Evolutionary conservation across 1,140 invertebrate genomes (phyloP).

Genomic region (Platyscapa corneri): DNA sequence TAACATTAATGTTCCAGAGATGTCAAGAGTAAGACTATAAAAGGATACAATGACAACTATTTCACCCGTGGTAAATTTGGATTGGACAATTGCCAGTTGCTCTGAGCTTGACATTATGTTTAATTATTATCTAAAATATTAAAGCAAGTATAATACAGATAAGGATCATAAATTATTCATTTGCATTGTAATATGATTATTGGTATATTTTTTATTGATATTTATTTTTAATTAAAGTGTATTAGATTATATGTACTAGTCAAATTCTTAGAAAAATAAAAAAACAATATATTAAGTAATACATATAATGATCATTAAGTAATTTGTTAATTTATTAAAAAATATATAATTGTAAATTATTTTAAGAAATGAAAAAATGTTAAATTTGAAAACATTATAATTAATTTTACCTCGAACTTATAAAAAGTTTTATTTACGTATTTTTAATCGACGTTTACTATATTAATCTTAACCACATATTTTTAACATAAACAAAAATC

Average conservation of each 20-base stretch:
- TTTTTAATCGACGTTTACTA: neutral
- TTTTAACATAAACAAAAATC: slow-evolving; percentile 13
- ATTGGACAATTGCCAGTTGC: slow-evolving; percentile 73
- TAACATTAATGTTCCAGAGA: neutral
- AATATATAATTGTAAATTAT: neutral
- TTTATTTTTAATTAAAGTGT: too few species aligned
- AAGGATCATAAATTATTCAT: neutral
- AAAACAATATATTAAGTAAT: too few species aligned
- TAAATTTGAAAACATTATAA: neutral
- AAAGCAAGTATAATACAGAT: neutral
- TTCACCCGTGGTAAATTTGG: slow-evolving; percentile 79
- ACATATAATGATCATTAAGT: too few species aligned
- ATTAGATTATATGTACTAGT: too few species aligned
- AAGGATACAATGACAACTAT: slow-evolving; percentile 76
- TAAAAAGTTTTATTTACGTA: slow-evolving; percentile 35
- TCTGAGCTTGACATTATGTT: slow-evolving; percentile 50
- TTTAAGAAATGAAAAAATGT: neutral
- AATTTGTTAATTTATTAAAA: neutral
- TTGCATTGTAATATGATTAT: neutral
- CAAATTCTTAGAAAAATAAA: too few species aligned
- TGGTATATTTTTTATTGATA: too few species aligned
- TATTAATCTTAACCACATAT: slow-evolving; percentile 11
- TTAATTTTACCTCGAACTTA: slow-evolving; percentile 11
- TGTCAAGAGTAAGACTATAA: slow-evolving; percentile 50
- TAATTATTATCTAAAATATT: slow-evolving; percentile 49